Evolutionary conservation across 2,113 vertebrate genomes (phyloP), one percentile per base, ranked within the genome.

Genomic region (Puma concolor): DNA sequence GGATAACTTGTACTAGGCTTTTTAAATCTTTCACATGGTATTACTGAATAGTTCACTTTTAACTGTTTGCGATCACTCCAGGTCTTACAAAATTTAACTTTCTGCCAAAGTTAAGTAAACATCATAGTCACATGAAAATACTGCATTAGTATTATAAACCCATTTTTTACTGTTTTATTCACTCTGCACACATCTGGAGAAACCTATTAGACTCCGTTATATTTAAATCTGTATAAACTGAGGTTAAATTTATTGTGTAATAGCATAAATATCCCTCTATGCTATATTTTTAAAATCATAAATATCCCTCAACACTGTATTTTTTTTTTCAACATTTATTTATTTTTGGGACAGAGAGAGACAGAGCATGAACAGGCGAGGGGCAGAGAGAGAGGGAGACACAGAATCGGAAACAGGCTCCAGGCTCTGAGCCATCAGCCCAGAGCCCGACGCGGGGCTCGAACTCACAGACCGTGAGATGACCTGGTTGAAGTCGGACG

Each of bases 211-310:
- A 81, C 19, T 38, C 57, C 31, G 16, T 60, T 66, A 77, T 9
- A 67, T 89, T 81, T 86, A 67, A 93, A 91, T 29, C 16, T 84
- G 3, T 85, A 27, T 57, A 69, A 79, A 64, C 48, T 85, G 48
- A 36, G 29, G 36, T 88, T 93, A 77, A 66, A 85, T 94, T 91
- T 94, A 16, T 88, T 27, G n/a, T 64, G 33, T 92, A 83, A 92
- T 50, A 89, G 7, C 29, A 41, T 50, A 63, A 48, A 21, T 50
- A 48, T 60, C n/a, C 72, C 21, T 89, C 67, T 16, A 50, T 7
- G 25, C n/a, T 67, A 0, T 52, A 50, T 93, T 72, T n/a, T 63
- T 31, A 92, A 94, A 96, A 60, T 38, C 21, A 41, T 50, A 63
- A 48, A 25, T 77, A 77, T 77, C 15, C 74, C 41, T 48, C 50